Evolutionary conservation across 1,140 invertebrate genomes (phyloP), one percentile per base, ranked within the genome.

Genomic region (Drosophila lacteicornis): DNA sequence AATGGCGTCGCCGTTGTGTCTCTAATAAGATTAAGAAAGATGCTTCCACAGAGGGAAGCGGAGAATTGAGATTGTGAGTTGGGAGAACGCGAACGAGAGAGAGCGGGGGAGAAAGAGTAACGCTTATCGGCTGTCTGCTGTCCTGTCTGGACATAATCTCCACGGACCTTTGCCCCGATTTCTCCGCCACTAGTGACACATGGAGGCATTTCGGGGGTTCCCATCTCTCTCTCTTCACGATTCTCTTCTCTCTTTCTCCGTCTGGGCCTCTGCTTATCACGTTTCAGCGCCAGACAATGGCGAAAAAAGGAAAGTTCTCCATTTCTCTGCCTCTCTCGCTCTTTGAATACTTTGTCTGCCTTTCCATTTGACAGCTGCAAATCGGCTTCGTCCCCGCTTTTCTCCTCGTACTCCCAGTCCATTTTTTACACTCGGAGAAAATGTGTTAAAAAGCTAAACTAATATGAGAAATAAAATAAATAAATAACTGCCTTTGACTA

Each of bases 361-460:
- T 66, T 77, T 79, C 50, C 81, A 77, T 83, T 83, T 71, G 81
- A 83, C 81, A 83, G 81, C 80, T 83, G 76, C 81, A 83, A 79
- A 79, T 61, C 65, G 56, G 55, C 63, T 75, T 81, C 65, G 71
- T 65, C 38, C 42, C 78, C 59, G 43, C 42, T 40, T 38, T 47
- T 13, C 58, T 51, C 60, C 58, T 40, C 53, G 19, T 25, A 43
- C 6, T 3, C 17, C 8, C 7, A 7, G 12, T 9, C 49, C 8
- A 19, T 17, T 61, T 25, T 36, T n/a, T 5, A 40, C 53, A 55
- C 53, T 38, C 7, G 4, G 15, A 38, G 13, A 38, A 55, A 38
- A 36, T 11, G 30, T 38, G 12, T 38, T 13, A 12, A 4, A 4
- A 38, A 38, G 13, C 30, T 33, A 2, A 36, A 36, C 33, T 12